These are phyloP conservation scores for Drosophila guanche DNA, from an alignment of 1,140 invertebrate genomes.

Conservation along the genomic window DNA sequence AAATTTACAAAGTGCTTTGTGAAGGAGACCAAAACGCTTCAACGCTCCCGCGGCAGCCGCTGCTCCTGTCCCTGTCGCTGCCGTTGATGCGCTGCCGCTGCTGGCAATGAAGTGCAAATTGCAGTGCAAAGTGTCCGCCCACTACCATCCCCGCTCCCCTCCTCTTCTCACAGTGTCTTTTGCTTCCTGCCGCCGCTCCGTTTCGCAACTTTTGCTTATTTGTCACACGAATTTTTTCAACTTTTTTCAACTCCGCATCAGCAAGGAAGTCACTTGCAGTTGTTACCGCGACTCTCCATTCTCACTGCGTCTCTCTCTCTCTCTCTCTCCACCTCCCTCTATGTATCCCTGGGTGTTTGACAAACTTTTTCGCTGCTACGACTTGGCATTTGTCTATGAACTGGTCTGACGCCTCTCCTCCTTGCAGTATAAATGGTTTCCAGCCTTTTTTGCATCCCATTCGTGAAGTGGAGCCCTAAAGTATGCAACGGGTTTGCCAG, in stretches of 20 bases:
- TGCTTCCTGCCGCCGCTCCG: constrained; percentile 11
- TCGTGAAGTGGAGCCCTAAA: constrained; percentile 47
- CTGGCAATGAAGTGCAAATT: constrained; percentile 80
- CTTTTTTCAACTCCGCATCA: constrained; percentile 34
- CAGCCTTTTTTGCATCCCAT: constrained; percentile 41
- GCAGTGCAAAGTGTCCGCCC: constrained; percentile 70
- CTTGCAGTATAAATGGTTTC: constrained; percentile 70
- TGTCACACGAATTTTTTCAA: constrained; percentile 64
- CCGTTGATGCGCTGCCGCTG: constrained; percentile 15
- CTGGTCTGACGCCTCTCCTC: constrained; percentile 25
- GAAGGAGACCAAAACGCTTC: constrained; percentile 67
- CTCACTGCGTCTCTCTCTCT: background rate
- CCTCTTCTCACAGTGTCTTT: background rate
- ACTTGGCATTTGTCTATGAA: constrained; percentile 49
- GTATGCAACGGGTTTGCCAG: constrained; percentile 26
- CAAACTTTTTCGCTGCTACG: constrained; percentile 62
- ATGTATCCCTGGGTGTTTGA: constrained; percentile 44
- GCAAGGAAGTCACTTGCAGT: constrained; percentile 68
- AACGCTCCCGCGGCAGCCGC: constrained; percentile 29
- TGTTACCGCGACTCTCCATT: constrained; percentile 33
- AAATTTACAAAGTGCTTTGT: constrained; percentile 80
- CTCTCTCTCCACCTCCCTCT: background rate
- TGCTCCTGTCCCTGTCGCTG: constrained; percentile 21
- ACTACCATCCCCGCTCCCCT: background rate
- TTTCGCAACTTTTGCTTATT: constrained; percentile 75